phyloP scores from a whole-genome alignment of 2,888 invertebrate species.

The Aromia moschata region DNA sequence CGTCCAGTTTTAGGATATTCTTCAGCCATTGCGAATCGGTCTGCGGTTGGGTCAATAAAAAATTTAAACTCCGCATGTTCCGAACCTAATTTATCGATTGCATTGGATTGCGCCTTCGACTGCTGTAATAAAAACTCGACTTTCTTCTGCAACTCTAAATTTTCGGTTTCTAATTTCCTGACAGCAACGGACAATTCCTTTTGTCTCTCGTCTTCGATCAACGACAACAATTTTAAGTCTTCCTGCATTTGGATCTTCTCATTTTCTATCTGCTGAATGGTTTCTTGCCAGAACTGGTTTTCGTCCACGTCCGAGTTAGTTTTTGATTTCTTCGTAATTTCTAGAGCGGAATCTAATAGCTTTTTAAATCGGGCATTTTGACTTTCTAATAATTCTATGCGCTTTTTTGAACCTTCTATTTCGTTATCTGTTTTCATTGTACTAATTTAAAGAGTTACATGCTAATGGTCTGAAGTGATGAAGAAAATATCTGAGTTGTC shows the following conservation, averaged over 20 bases:
- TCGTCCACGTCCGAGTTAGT: slow-evolving; percentile 32
- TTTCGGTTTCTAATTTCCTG: slow-evolving; percentile 37
- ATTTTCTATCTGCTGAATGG: slow-evolving; percentile 41
- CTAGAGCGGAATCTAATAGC: slow-evolving; percentile 42
- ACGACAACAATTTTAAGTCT: slow-evolving; percentile 34
- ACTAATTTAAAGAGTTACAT: slow-evolving; percentile 17
- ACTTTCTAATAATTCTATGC: slow-evolving; percentile 38
- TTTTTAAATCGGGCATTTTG: slow-evolving; percentile 45
- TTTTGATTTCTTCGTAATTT: slow-evolving; percentile 36
- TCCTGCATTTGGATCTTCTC: slow-evolving; percentile 41
- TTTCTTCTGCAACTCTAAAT: slow-evolving; percentile 31
- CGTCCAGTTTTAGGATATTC: slow-evolving; percentile 42
- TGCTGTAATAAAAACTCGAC: slow-evolving; percentile 31
- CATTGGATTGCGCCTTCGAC: slow-evolving; percentile 34
- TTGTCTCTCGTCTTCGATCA: slow-evolving; percentile 24
- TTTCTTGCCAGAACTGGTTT: slow-evolving; percentile 39
- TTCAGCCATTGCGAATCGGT: slow-evolving; percentile 40
- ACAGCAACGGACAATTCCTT: slow-evolving; percentile 26
- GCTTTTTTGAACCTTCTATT: slow-evolving; percentile 41
- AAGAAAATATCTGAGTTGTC: slow-evolving; percentile 3
- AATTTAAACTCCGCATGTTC: slow-evolving; percentile 47
- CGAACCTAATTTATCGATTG: slow-evolving; percentile 43
- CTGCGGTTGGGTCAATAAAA: slow-evolving; percentile 44
- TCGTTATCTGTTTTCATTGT: slow-evolving; percentile 47
- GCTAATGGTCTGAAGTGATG: slow-evolving; percentile 5